Evolutionary conservation across 2,888 invertebrate species (phyloP), one percentile per base, ranked within the genome.

Genomic region (Branchellion lobata): DNA sequence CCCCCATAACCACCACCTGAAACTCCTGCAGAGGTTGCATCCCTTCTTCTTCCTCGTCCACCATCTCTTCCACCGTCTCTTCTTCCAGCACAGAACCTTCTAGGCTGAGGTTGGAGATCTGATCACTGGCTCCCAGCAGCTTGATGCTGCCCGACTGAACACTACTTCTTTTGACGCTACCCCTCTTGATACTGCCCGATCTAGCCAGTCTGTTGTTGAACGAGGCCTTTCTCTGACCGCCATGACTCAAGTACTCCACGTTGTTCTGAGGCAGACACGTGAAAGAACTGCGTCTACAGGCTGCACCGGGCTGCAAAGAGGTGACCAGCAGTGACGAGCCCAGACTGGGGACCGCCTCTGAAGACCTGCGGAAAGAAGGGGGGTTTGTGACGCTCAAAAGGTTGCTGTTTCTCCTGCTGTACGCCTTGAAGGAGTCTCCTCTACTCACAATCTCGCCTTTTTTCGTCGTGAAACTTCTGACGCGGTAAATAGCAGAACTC

Each of bases 401-500:
- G 3, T 75, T 40, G 21, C 53, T 75, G 51, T 53, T 53, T n/a
- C 75, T 34, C 0, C 75, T 57, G 47, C 29, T 47, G 24, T 71
- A 79, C 36, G 77, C 90, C 84, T 94, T 92, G 81, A 96, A 90
- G 8, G 95, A 95, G 88, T 97, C 96, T 0, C 96, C 96, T 74
- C 95, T 90, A 88, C 95, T 95, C 81, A 96, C 92, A 72, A 96
- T 92, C n/a, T 95, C 95, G 87, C 93, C 92, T 34, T 95, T 95
- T 68, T 75, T 79, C 85, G 95, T 95, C 85, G 94, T 94, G 89
- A 97, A 97, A 88, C 95, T 95, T 84, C 96, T 90, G 83, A 95
- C 91, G 82, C 95, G 90, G 87, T 95, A 96, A 87, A 85, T 51
- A 0, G 75, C 40, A 24, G 51, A 53, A 75, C 29, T 27, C 27